Base-by-base conservation (phyloP, 2,888 invertebrate genomes). In the Drosophila nr. medialis region DNA sequence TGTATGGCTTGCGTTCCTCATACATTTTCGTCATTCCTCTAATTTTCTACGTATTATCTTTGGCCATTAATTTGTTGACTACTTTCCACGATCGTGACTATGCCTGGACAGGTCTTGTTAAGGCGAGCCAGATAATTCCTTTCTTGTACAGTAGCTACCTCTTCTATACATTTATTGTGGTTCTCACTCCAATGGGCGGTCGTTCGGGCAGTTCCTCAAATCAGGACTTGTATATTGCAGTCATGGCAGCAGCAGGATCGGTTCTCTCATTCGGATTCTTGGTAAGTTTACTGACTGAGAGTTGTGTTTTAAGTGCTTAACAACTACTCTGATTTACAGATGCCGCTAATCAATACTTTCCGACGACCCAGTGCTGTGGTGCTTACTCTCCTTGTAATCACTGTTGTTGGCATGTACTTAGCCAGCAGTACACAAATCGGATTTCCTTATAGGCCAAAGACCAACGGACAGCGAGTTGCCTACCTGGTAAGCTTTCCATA, bases 171-270 rank as follows among this genome's bases (percentile, higher is more conserved):
- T 91, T 94, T 24, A 91, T 94, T 40, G 92, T 92, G 34, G 92
- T 94, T 48, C 94, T 95, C 55, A 93, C 95, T 11, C 95, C 95
- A 1, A 94, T 95, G 77, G 93, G 94, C 93, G 95, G 94, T 1
- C 92, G 95, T 4, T 90, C 21, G 5, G 82, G 83, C 40, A 91
- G 93, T 7, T 80, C 86, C 1, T 77, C 91, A 6, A 94, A 94
- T 80, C 94, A 95, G 1, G 95, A 95, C 78, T 65, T 95, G 3
- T 83, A 94, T 29, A 93, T 95, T 72, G 94, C 93, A 5, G 88
- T 91, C 2, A 63, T 95, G n/a, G 91, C 89, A 34, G 80, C 86
- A 11, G 18, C 91, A 7, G 89, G 91, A 38, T 83, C 91, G 2
- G 62, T 93, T 27, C 69, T 93, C 2, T 79, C 92, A 0, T 71